Percentiles rank a stretch among this genome's conserved stretches.
These are phyloP conservation scores for Bruchidius siliquastri DNA, from an alignment of 2,888 invertebrate genomes.

Conservation along the genomic window DNA sequence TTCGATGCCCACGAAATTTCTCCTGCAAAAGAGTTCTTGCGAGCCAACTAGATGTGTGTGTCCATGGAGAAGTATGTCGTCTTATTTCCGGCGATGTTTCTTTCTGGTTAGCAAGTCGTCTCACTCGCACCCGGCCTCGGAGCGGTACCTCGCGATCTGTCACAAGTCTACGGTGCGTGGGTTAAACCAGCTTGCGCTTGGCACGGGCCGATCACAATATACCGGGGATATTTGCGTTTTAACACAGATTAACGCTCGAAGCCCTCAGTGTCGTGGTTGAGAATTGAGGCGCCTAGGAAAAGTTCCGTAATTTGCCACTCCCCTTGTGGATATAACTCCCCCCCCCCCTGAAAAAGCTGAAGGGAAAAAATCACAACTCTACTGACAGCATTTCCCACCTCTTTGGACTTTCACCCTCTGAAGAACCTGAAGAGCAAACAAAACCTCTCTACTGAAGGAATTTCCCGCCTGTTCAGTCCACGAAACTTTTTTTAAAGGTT, in stretches of 20 bases:
- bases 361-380: no score
- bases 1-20: neutral
- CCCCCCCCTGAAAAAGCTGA: no score
- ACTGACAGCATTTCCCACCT: no score
- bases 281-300: no score
- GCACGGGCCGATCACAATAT: constrained; percentile 19
- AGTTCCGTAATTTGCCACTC: no score
- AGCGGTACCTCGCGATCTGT: neutral
- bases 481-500: no score
- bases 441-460: no score
- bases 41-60: neutral
- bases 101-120: constrained; percentile 6
- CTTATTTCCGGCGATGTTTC: constrained; percentile 21
- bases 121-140: neutral
- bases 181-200: constrained; percentile 21
- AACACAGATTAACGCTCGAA: no score
- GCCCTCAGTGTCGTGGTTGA: constrained; percentile 2
- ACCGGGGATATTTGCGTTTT: neutral
- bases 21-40: neutral
- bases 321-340: no score
- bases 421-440: no score
- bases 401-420: no score
- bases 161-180: constrained; percentile 12
- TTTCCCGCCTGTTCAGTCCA: no score
- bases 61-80: constrained; percentile 5